phyloP scores from a whole-genome alignment of 2,888 invertebrate genomes.

The Panorpa germanica region DNA sequence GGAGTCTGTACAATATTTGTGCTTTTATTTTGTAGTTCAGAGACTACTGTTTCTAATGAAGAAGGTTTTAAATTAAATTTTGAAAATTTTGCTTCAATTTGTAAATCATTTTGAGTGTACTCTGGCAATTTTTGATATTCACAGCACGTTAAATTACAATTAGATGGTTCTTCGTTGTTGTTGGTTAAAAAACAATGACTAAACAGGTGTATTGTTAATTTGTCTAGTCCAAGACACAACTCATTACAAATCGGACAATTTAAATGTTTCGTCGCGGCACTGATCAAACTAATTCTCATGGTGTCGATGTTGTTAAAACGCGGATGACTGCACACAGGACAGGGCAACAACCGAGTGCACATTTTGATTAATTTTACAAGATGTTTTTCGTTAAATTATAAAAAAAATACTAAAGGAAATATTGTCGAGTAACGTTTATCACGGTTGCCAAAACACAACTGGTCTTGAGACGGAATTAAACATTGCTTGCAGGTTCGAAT shows the following conservation, averaged over 20 bases:
- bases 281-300: slow-evolving; percentile 49
- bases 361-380: no score
- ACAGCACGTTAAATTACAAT: slow-evolving; percentile 15
- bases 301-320: slow-evolving; percentile 52
- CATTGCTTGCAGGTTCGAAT: no score
- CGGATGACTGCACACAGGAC: slow-evolving; percentile 57
- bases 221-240: slow-evolving; percentile 54
- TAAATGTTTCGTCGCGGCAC: slow-evolving; percentile 54
- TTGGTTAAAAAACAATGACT: slow-evolving; percentile 47
- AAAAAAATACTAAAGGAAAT: no score
- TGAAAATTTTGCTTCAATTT: slow-evolving; percentile 10
- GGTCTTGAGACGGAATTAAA: no score
- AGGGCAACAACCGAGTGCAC: slow-evolving; percentile 40
- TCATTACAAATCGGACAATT: slow-evolving; percentile 64
- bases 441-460: no score
- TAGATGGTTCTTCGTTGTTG: slow-evolving; percentile 14
- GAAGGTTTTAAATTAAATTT: slow-evolving; percentile 9
- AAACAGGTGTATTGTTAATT: slow-evolving; percentile 67
- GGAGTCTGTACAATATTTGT: slow-evolving; percentile 9
- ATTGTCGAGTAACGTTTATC: no score
- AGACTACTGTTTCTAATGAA: slow-evolving; percentile 19
- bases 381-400: no score
- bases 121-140: slow-evolving; percentile 15
- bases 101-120: slow-evolving; percentile 5
- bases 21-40: slow-evolving; percentile 23